Percentiles rank a stretch among this genome's conserved stretches.
Conservation (phyloP, 2,888 invertebrate species). For the Diadegma fenestrale region DNA sequence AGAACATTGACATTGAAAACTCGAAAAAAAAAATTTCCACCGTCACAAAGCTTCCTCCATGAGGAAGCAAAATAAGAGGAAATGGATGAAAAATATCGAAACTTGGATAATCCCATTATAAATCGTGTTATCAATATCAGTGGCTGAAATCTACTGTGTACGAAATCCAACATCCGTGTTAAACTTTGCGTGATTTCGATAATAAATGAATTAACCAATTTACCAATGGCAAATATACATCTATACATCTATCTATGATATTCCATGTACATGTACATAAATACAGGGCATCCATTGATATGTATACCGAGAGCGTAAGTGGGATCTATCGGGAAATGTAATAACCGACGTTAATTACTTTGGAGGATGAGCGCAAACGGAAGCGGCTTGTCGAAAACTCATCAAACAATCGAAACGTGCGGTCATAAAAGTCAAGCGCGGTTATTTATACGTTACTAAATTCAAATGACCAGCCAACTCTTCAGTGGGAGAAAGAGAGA, state of each 20-base stretch:
- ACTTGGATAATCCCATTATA: not conserved
- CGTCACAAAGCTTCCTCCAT: no score
- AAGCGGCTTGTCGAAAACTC: conserved; percentile 46
- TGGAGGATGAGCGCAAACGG: conserved; percentile 1
- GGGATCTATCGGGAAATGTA: conserved; percentile 22
- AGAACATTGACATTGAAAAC: no score
- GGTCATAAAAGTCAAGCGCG: conserved; percentile 22
- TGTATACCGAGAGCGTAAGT: not conserved
- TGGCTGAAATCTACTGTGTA: not conserved
- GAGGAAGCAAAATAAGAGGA: no score
- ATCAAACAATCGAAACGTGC: conserved; percentile 53
- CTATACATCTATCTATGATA: not conserved
- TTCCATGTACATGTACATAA: not conserved
- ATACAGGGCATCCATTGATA: not conserved
- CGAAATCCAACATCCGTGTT: not conserved
- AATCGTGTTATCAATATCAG: not conserved
- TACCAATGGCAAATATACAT: conserved; percentile 1
- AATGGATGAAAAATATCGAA: not conserved
- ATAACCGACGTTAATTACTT: conserved; percentile 53
- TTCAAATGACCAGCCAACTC: conserved; percentile 29
- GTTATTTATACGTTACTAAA: conserved; percentile 45
- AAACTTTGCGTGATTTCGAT: not conserved
- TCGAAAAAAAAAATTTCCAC: no score
- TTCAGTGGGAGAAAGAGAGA: not conserved
- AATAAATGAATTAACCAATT: conserved; percentile 14